Evolutionary conservation across 2,797 vertebrate species (phyloP).

Genomic region (Phalanger gymnotis): DNA sequence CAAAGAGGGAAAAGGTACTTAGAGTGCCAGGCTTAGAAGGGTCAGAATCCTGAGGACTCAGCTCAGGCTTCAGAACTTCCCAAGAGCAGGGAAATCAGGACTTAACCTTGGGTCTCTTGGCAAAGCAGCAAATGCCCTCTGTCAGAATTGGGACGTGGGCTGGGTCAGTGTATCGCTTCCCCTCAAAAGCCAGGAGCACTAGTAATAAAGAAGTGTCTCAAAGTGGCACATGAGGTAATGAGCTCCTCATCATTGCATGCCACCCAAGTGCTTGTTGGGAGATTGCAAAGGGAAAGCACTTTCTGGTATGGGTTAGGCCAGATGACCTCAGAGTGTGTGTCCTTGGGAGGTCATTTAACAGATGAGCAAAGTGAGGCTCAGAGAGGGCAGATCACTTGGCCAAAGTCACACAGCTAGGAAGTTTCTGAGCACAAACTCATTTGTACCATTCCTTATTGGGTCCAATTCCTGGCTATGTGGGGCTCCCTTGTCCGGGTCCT

Average conservation of each 20-base stretch:
- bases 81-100: background rate
- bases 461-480: background rate
- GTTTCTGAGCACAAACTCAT: background rate
- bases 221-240: background rate
- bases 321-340: background rate
- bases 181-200: background rate
- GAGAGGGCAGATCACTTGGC: constrained; percentile 1
- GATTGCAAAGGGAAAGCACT: background rate
- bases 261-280: background rate
- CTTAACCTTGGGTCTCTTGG: background rate
- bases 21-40: constrained; percentile 28
- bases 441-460: background rate
- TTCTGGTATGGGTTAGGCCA: background rate
- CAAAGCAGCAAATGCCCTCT: background rate
- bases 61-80: constrained; percentile 3
- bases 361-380: constrained; percentile 2
- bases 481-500: background rate
- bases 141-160: background rate
- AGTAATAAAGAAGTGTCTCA: background rate
- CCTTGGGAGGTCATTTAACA: background rate
- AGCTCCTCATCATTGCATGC: background rate
- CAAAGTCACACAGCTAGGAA: background rate
- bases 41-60: background rate
- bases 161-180: no score
- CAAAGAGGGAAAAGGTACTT: constrained; percentile 12